Evolutionary conservation across 2,888 invertebrate genomes (phyloP), one percentile per base, ranked within the genome.

Genomic region (Drosophila nigritarsus): DNA sequence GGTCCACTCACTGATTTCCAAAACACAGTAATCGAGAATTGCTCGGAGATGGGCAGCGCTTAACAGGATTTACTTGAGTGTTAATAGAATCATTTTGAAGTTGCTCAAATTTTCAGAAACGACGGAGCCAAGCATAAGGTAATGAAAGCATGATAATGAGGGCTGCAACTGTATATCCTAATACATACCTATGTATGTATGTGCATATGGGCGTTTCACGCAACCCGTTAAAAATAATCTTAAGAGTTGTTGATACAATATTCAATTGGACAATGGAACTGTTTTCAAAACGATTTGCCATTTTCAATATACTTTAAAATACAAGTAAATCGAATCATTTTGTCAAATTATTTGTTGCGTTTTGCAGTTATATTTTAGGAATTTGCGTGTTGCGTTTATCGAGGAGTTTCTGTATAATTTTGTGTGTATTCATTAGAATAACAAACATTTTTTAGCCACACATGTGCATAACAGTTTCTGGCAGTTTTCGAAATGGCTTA

Each of bases 401-500:
- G 6, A 20, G 15, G 24, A 3, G 45, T 45, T 24, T 24, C 24
- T 45, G 24, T 45, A 24, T 45, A 8, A 45, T 24, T 45, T 24
- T 3, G 15, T n/a, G 11, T 11, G 40, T n/a, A 13, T 32, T 60
- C 8, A 53, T 65, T 51, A 49, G 34, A 55, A 55, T 55, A 40
- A 29, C 30, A 20, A 53, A 29, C 20, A 27, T 24, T 8, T 38
- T 51, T 24, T 34, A 34, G 15, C 27, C 58, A 58, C 45, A 53
- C n/a, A 24, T 36, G 34, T 24, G 1, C 24, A 32, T 50, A 34
- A 29, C 24, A 55, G 42, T 24, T n/a, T 54, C 38, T 73, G 36
- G 38, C 6, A 42, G 27, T 66, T 62, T 67, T 67, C 34, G 49
- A 74, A 30, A 38, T 50, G 62, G 48, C 20, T 48, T 63, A 59